These are phyloP conservation scores for Dinoponera quadriceps DNA, from an alignment of 1,140 invertebrate genomes.

Conservation along the genomic window DNA sequence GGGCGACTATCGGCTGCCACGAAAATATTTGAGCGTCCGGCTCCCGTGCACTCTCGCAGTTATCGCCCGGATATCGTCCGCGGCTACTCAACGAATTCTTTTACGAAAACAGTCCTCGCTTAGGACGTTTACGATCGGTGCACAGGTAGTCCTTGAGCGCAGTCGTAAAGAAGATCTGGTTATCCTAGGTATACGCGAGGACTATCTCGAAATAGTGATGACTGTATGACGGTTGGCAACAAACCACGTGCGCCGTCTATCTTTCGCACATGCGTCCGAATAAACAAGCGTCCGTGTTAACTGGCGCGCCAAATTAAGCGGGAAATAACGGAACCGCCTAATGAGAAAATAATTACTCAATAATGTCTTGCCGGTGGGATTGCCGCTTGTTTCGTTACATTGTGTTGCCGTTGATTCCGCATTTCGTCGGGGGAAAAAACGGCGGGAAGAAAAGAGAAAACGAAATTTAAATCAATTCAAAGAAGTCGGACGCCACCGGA, in stretches of 20 bases:
- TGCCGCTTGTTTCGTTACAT: not conserved
- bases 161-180: conserved; percentile 55
- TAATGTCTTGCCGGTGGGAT: not conserved
- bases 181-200: conserved; percentile 48
- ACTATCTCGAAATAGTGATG: conserved; percentile 50
- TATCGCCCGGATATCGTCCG: not conserved
- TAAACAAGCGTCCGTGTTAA: not conserved
- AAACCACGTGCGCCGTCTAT: not conserved
- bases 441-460: not conserved
- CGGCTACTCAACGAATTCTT: conserved; percentile 31
- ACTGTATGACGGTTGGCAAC: conserved; percentile 17
- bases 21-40: conserved; percentile 72
- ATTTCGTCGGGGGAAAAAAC: not conserved
- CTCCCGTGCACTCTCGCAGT: conserved; percentile 24
- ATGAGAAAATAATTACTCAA: not conserved
- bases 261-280: conserved; percentile 3
- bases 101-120: conserved; percentile 18
- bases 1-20: conserved; percentile 73
- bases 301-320: not conserved
- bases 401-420: not conserved
- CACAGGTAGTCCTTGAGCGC: conserved; percentile 57
- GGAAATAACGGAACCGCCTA: not conserved
- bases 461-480: not conserved
- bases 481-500: not conserved
- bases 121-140: conserved; percentile 59